Evolutionary conservation across 2,888 invertebrate genomes (phyloP).

Genomic region (Drosophila lacicola): DNA sequence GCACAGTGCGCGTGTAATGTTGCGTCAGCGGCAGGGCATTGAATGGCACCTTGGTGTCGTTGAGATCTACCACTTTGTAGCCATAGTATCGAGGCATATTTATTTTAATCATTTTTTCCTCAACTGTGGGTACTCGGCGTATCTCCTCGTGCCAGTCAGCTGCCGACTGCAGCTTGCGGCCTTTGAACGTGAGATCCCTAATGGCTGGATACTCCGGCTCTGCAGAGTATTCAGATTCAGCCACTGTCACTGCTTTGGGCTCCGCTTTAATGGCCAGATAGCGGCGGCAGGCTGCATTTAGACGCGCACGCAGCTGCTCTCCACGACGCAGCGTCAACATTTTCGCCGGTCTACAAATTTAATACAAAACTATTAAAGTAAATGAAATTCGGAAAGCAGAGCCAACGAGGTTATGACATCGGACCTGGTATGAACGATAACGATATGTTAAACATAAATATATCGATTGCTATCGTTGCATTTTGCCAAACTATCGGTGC

Average conservation of each 20-base stretch:
- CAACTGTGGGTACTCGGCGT: constrained; percentile 89
- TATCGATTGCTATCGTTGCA: constrained; percentile 13
- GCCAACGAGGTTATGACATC: constrained; percentile 62
- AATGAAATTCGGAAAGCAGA: constrained; percentile 26
- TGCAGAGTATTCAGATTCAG: constrained; percentile 65
- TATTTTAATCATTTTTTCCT: constrained; percentile 93
- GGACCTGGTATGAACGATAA: constrained; percentile 22
- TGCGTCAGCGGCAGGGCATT: constrained; percentile 90
- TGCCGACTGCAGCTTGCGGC: constrained; percentile 85
- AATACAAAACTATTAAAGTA: constrained; percentile 43
- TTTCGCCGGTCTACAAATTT: constrained; percentile 32
- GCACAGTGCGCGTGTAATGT: constrained; percentile 91
- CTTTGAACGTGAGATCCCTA: constrained; percentile 86
- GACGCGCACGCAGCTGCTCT: constrained; percentile 50
- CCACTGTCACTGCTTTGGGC: constrained; percentile 22
- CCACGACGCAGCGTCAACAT: constrained; percentile 61
- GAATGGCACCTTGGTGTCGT: constrained; percentile 88
- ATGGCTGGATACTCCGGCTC: constrained; percentile 80
- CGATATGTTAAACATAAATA: background rate
- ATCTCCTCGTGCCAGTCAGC: constrained; percentile 87
- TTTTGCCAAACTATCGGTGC: background rate
- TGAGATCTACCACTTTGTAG: constrained; percentile 88
- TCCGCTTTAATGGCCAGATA: constrained; percentile 40
- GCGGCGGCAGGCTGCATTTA: constrained; percentile 33
- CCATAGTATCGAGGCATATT: constrained; percentile 94